Conservation (phyloP, 2,113 vertebrate species). For the Rhinolophus sinicus region DNA sequence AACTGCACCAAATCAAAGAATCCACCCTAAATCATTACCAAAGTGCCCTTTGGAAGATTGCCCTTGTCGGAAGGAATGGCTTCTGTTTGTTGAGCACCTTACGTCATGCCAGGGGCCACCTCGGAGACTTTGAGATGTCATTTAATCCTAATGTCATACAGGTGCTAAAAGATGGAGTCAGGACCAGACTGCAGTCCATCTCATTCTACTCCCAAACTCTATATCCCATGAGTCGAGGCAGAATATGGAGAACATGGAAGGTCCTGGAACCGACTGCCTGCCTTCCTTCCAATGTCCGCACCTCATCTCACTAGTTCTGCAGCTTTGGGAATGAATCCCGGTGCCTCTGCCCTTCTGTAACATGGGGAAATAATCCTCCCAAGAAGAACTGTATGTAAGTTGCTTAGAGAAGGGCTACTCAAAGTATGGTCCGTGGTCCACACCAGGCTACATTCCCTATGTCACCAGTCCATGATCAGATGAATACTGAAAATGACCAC, state of each 20-base stretch:
- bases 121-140: background rate
- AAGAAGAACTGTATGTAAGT: background rate
- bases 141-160: conserved; percentile 40
- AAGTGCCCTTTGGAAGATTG: background rate
- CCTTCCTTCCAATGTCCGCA: background rate
- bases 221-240: background rate
- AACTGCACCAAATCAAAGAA: conserved; percentile 37
- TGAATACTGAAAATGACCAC: background rate
- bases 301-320: background rate
- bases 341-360: background rate
- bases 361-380: background rate
- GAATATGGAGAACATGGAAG: background rate
- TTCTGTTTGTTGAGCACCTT: conserved; percentile 46
- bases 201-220: background rate
- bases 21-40: conserved; percentile 14
- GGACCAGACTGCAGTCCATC: background rate
- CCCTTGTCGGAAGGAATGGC: conserved; percentile 56
- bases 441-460: background rate
- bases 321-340: background rate
- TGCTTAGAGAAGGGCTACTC: background rate
- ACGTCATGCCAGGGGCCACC: background rate
- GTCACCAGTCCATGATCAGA: background rate
- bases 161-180: conserved; percentile 18
- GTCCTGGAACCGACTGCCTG: background rate
- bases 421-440: background rate